Percentiles rank a stretch among this genome's conserved stretches.
phyloP scores from a whole-genome alignment of 2,113 vertebrate genomes.

The Oreochromis spilurus region DNA sequence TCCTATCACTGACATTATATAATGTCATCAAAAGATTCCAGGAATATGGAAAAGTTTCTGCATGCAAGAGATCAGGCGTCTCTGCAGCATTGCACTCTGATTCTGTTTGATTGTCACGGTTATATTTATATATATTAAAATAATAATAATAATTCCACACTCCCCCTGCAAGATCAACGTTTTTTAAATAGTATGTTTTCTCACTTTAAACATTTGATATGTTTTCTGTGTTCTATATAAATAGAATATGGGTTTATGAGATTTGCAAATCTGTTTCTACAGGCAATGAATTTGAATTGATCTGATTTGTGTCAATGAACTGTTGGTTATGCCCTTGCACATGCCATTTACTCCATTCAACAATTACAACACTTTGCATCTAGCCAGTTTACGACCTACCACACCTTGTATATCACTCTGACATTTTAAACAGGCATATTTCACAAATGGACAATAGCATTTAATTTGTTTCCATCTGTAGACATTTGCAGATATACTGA shows the following conservation, averaged over 20 bases:
- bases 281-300: not conserved
- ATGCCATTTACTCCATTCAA: not conserved
- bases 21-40: not conserved
- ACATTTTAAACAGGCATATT: not conserved
- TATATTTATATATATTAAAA: not conserved
- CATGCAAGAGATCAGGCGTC: not conserved
- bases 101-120: not conserved
- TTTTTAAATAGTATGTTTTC: not conserved
- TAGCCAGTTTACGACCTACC: rapidly evolving
- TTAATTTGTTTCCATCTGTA: not conserved
- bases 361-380: not conserved
- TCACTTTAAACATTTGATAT: not conserved
- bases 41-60: not conserved
- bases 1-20: not conserved
- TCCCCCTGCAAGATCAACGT: rapidly evolving
- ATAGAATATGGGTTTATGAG: not conserved
- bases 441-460: not conserved
- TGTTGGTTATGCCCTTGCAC: not conserved
- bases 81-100: not conserved
- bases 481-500: not conserved
- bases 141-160: not conserved
- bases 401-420: not conserved
- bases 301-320: not conserved
- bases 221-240: not conserved
- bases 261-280: not conserved